Base-by-base conservation (phyloP, 1,140 invertebrate genomes). In the Penaeus japonicus region DNA sequence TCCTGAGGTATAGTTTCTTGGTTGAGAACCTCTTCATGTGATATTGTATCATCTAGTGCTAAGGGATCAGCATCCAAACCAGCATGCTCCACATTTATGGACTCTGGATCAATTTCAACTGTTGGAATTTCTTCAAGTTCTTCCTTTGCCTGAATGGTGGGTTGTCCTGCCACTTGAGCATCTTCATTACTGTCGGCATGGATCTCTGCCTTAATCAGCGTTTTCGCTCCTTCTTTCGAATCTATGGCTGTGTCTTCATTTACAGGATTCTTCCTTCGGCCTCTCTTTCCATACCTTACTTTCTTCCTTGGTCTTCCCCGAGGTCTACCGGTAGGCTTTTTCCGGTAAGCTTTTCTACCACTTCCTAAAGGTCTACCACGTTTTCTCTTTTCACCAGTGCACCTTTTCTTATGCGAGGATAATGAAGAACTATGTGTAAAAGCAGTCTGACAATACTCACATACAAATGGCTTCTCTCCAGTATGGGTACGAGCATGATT, bases 401-500 rank as follows among this genome's bases (percentile, higher is more conserved):
- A 87, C 22, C 85, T 65, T 81, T 87, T 88, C 59, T 83, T 87
- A 73, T 90, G 89, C 30, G 85, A 82, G 18, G 84, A 84, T 18
- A 91, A 85, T 18, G 87, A 85, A 22, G 89, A 87, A 78, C 89
- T 89, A 55, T 89, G 84, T n/a, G 87, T 85, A 53, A 91, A 91
- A 32, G 84, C 84, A 79, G 84, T 91, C 47, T 89, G 84, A 73
- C 90, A 91, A 55, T 57, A 77, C 20, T 90, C 86, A 80, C 90
- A 91, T 15, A 83, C 79, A 75, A 88, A 90, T 30, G 86, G 90
- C 53, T 90, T 90, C 83, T 90, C 89, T 30, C 85, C 85, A n/a
- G 89, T 84, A 73, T 90, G 89, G 5, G 85, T 87, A 32, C 83
- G 75, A 53, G 85, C 84, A 77, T 90, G 89, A 35, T 85, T 84